These are phyloP conservation scores for Oenanthe melanoleuca DNA, from an alignment of 2,113 vertebrate genomes.

Conservation along the genomic window DNA sequence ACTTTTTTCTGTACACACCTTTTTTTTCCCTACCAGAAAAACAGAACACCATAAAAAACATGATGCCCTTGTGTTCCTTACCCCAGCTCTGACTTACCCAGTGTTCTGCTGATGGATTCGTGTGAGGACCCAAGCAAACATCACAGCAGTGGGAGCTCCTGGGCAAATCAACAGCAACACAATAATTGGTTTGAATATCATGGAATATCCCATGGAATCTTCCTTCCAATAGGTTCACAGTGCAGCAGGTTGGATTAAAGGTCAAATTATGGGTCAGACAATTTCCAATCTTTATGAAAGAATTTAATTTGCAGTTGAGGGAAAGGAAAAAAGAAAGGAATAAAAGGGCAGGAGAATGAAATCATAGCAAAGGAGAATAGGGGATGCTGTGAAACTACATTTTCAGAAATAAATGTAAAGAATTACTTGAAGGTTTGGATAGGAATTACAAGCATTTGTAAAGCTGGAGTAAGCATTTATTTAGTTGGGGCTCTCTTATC, in stretches of 20 bases:
- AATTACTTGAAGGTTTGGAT: background rate
- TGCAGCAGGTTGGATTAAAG: background rate
- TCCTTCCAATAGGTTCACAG: background rate
- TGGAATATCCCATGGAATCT: background rate
- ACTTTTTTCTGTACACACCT: background rate
- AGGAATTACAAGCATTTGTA: background rate
- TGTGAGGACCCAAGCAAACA: slow-evolving; percentile 69
- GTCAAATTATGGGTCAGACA: background rate
- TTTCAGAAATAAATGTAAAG: background rate
- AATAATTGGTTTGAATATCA: fast-evolving
- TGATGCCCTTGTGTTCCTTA: fast-evolving
- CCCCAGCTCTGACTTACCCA: slow-evolving; percentile 52
- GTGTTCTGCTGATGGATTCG: slow-evolving; percentile 71
- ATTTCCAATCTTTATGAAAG: background rate
- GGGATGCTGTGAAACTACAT: background rate
- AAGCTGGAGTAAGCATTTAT: background rate
- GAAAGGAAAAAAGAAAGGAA: background rate
- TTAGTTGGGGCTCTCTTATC: background rate
- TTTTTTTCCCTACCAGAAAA: fast-evolving
- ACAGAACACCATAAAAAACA: background rate
- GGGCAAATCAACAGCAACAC: background rate
- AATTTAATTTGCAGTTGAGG: background rate
- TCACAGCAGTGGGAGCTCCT: slow-evolving; percentile 68
- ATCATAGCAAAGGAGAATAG: background rate
- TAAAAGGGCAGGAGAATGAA: background rate